Conservation (phyloP, 2,888 invertebrate species). For the Drosophila algonquin region DNA sequence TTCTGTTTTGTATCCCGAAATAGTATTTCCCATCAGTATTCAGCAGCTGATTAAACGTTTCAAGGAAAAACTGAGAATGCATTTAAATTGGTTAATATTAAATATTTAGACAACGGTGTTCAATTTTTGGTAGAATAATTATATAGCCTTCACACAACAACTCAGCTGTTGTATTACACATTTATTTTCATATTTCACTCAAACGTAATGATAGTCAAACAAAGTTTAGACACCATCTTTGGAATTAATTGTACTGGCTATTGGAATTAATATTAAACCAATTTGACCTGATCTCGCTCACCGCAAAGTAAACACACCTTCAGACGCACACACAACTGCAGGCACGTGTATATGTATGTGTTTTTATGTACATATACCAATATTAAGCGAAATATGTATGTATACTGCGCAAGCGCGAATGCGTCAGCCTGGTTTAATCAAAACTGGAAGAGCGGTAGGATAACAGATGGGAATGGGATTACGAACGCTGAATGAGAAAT, state of each 20-base stretch:
- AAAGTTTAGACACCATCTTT: background rate
- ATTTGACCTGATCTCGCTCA: background rate
- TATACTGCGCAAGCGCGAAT: background rate
- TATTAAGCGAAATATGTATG: background rate
- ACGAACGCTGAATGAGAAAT: background rate
- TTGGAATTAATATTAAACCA: too few relatives aligned
- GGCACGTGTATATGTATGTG: constrained; percentile 33
- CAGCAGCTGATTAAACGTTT: background rate
- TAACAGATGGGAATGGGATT: background rate
- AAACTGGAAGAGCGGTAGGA: too few relatives aligned
- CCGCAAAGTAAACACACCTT: background rate
- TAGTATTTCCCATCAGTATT: background rate
- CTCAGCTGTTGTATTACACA: background rate
- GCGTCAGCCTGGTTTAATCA: too few relatives aligned
- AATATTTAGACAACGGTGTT: background rate
- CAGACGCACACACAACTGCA: background rate
- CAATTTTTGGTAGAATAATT: background rate
- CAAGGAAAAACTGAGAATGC: background rate
- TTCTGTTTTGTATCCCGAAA: too few relatives aligned
- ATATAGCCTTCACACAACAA: background rate
- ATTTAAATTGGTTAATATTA: background rate
- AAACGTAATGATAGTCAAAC: background rate
- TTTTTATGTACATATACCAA: constrained; percentile 27
- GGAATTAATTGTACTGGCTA: background rate
- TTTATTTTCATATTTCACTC: background rate